phyloP scores from a whole-genome alignment of 2,888 invertebrate species.

The Apocheima hispidaria region DNA sequence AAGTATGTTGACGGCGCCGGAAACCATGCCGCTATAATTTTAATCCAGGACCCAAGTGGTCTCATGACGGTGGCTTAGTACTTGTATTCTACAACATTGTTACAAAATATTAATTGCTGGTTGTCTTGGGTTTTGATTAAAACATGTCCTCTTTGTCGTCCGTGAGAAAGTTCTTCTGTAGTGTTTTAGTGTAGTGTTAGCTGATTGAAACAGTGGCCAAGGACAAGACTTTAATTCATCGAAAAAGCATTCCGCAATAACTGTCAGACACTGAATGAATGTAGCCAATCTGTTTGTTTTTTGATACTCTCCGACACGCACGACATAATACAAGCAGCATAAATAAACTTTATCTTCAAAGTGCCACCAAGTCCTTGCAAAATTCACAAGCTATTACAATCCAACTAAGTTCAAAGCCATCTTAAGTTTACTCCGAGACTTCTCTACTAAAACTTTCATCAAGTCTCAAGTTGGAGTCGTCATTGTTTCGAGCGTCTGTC shows the following conservation, averaged over 20 bases:
- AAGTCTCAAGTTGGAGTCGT: constrained; percentile 62
- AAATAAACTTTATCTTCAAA: constrained; percentile 36
- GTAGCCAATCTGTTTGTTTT: background rate
- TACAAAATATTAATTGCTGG: background rate
- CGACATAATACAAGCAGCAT: background rate
- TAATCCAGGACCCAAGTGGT: constrained; percentile 38
- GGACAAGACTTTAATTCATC: constrained; percentile 6
- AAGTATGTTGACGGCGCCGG: constrained; percentile 68
- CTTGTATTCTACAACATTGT: constrained; percentile 2
- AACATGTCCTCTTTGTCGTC: background rate
- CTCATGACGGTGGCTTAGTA: constrained; percentile 25
- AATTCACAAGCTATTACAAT: constrained; percentile 44
- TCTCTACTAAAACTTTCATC: constrained; percentile 62
- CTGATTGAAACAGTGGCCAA: background rate
- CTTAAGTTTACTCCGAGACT: constrained; percentile 42
- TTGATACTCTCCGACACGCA: background rate
- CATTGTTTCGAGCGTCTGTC: constrained; percentile 65
- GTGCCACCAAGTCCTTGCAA: constrained; percentile 31
- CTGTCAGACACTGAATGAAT: constrained; percentile 3
- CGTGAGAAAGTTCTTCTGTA: background rate
- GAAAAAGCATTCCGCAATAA: constrained; percentile 13
- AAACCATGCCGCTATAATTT: constrained; percentile 49
- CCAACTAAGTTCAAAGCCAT: constrained; percentile 47
- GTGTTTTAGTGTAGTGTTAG: too few species aligned
- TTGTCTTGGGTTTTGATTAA: background rate